Percentiles rank a stretch among this genome's conserved stretches.
phyloP scores from a whole-genome alignment of 1,140 invertebrate genomes.

The Manduca sexta region DNA sequence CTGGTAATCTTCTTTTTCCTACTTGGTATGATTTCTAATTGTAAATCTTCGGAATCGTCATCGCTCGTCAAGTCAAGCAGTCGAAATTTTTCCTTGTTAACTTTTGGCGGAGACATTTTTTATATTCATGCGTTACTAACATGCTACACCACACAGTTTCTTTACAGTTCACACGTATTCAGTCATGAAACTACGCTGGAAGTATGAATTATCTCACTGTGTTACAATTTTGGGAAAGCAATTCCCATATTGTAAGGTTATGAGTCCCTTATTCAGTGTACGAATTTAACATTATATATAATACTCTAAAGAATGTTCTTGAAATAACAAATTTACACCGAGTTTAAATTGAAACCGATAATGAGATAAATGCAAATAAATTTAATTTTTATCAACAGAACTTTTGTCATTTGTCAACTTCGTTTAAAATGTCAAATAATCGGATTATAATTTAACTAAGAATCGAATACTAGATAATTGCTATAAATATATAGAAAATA shows the following conservation, averaged over 20 bases:
- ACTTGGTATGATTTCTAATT: constrained; percentile 75
- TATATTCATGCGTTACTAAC: constrained; percentile 28
- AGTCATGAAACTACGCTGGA: background rate
- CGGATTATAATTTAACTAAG: no score
- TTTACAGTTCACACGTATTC: background rate
- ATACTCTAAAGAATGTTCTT: no score
- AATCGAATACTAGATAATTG: no score
- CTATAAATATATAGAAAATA: no score
- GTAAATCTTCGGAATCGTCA: constrained; percentile 76
- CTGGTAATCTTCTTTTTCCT: constrained; percentile 73
- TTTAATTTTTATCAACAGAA: no score
- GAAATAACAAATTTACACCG: no score
- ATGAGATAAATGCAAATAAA: no score
- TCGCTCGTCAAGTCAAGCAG: constrained; percentile 76
- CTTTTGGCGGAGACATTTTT: constrained; percentile 63
- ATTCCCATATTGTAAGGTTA: background rate
- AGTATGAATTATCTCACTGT: background rate
- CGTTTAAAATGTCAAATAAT: no score
- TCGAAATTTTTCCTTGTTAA: constrained; percentile 78
- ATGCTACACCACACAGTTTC: constrained; percentile 22
- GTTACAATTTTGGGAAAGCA: background rate
- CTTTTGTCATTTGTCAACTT: no score
- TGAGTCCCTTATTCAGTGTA: no score
- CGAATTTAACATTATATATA: no score
- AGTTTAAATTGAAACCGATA: no score